phyloP scores from a whole-genome alignment of 2,113 vertebrate genomes.

The Labeo rohita region DNA sequence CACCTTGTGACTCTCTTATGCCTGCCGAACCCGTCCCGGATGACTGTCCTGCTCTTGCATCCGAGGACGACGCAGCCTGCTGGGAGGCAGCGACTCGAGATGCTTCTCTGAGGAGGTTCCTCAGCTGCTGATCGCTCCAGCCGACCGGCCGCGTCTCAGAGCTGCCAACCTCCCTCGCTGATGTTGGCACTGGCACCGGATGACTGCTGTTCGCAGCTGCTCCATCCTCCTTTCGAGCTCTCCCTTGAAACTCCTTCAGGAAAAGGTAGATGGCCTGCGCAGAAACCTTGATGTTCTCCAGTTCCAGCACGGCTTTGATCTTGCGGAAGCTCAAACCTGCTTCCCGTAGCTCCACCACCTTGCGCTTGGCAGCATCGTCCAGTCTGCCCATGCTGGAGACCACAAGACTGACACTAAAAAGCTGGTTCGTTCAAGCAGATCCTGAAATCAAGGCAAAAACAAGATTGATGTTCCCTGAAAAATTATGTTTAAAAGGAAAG shows the following conservation, averaged over 20 bases:
- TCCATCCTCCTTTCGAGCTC: constrained; percentile 66
- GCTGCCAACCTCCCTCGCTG: constrained; percentile 39
- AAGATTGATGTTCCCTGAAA: neutral
- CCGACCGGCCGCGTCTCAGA: constrained; percentile 49
- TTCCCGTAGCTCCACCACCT: constrained; percentile 84
- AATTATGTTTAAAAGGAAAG: no score
- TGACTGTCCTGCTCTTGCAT: constrained; percentile 7
- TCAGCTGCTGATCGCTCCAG: constrained; percentile 75
- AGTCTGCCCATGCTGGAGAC: constrained; percentile 79
- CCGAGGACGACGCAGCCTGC: constrained; percentile 55
- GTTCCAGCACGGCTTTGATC: constrained; percentile 87
- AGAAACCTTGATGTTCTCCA: constrained; percentile 85
- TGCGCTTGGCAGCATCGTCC: constrained; percentile 82
- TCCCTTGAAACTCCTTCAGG: constrained; percentile 80
- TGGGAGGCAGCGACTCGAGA: constrained; percentile 64
- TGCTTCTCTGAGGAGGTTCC: constrained; percentile 62
- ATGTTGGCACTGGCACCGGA: neutral
- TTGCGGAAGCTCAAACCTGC: constrained; percentile 86
- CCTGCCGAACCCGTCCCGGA: neutral
- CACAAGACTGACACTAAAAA: neutral
- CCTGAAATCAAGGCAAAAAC: neutral
- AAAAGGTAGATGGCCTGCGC: constrained; percentile 86
- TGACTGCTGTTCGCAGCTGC: neutral
- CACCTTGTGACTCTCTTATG: constrained; percentile 50
- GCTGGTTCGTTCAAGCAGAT: neutral